Evolutionary conservation across 2,113 vertebrate species (phyloP).

Genomic region (Pedetes capensis): DNA sequence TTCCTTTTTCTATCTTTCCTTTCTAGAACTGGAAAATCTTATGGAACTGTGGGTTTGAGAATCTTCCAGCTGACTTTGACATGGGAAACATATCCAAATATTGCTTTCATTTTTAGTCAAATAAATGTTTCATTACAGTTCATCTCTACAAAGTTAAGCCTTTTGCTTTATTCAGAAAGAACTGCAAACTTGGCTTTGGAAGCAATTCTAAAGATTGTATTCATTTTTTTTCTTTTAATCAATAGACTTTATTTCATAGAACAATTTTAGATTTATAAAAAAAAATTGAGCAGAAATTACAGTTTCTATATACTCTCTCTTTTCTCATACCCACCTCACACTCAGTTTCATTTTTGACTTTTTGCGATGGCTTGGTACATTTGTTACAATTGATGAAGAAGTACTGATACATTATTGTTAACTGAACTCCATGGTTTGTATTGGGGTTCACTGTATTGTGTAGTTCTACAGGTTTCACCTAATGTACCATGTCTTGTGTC

Average conservation of each 20-base stretch:
- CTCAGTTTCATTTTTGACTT: background rate
- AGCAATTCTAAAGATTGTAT: too few species aligned
- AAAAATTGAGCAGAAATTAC: conserved; percentile 4
- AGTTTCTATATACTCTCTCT: background rate
- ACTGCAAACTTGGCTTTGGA: background rate
- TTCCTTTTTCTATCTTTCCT: background rate
- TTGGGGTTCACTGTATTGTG: background rate
- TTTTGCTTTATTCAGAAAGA: background rate
- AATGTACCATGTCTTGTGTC: background rate
- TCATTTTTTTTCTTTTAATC: background rate
- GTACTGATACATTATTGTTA: background rate
- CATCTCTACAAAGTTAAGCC: background rate
- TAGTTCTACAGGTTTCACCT: background rate
- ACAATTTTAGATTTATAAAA: background rate
- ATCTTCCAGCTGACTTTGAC: background rate
- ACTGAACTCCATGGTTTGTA: background rate
- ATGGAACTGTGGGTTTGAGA: conserved; percentile 21
- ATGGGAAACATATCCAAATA: background rate
- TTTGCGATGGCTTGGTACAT: background rate
- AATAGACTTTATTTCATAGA: background rate
- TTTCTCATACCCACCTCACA: background rate
- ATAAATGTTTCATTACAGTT: background rate
- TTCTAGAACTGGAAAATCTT: conserved; percentile 36
- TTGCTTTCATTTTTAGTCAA: background rate
- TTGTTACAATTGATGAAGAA: background rate